Evolutionary conservation across 2,797 vertebrate species (phyloP).

Genomic region (Anabas testudineus): DNA sequence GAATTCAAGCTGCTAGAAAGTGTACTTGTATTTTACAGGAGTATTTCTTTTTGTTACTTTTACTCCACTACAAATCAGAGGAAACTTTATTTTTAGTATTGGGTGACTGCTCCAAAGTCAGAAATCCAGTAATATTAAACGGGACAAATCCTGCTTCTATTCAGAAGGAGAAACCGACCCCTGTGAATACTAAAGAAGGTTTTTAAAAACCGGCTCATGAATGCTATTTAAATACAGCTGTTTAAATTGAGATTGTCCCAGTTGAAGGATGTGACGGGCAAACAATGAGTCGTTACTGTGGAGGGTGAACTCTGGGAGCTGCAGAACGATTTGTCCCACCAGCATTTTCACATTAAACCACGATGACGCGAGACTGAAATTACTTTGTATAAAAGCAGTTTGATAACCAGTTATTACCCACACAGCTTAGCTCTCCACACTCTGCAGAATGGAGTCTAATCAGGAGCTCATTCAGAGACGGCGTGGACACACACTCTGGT

Average conservation of each 20-base stretch:
- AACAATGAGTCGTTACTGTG: constrained; percentile 18
- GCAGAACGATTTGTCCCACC: background rate
- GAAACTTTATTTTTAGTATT: no score
- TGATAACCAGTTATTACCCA: constrained; percentile 17
- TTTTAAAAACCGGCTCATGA: no score
- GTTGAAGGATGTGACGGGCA: background rate
- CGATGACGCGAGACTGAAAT: background rate
- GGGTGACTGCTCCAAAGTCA: no score
- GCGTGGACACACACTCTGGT: background rate
- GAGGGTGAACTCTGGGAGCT: background rate
- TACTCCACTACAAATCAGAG: no score
- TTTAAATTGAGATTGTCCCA: background rate
- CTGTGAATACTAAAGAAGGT: no score
- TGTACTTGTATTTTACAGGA: no score
- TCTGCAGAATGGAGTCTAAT: constrained; percentile 30
- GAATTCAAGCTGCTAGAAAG: no score
- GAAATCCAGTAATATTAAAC: no score
- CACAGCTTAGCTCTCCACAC: background rate
- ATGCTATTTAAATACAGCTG: background rate
- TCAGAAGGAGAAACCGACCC: no score
- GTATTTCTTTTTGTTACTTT: no score
- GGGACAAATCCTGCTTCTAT: no score
- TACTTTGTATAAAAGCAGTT: constrained; percentile 4
- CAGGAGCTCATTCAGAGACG: constrained; percentile 27
- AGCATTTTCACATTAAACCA: background rate